Evolutionary conservation across 2,888 invertebrate genomes (phyloP).

Genomic region (Aethes cnicana): DNA sequence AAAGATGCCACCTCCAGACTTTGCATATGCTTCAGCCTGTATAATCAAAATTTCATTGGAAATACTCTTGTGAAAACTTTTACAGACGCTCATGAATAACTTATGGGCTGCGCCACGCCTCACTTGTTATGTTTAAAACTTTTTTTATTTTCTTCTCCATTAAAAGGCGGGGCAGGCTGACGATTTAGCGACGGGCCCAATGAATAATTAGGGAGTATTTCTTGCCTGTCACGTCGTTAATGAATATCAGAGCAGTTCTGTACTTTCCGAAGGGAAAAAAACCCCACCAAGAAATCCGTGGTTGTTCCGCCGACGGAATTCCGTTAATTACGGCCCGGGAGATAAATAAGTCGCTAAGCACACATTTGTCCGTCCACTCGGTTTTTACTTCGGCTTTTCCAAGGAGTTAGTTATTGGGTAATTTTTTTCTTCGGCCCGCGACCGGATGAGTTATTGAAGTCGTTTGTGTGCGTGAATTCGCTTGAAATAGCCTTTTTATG

Average conservation of each 20-base stretch:
- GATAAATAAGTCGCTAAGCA: slow-evolving; percentile 76
- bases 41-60: slow-evolving; percentile 63
- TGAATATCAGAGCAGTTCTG: slow-evolving; percentile 71
- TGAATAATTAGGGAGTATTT: slow-evolving; percentile 79
- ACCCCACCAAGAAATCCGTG: slow-evolving; percentile 62
- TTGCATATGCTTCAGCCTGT: slow-evolving; percentile 43
- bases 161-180: slow-evolving; percentile 64
- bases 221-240: slow-evolving; percentile 77
- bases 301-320: slow-evolving; percentile 57
- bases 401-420: slow-evolving; percentile 64
- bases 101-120: slow-evolving; percentile 64
- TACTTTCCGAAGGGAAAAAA: slow-evolving; percentile 46
- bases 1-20: slow-evolving; percentile 23
- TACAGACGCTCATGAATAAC: slow-evolving; percentile 71
- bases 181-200: slow-evolving; percentile 71
- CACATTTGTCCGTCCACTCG: slow-evolving; percentile 72
- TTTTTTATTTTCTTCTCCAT: slow-evolving; percentile 74
- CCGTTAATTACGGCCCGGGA: slow-evolving; percentile 68
- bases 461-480: slow-evolving; percentile 64
- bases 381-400: slow-evolving; percentile 64
- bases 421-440: slow-evolving; percentile 56
- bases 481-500: slow-evolving; percentile 60
- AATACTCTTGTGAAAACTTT: slow-evolving; percentile 51
- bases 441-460: slow-evolving; percentile 63
- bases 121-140: slow-evolving; percentile 75